Percentiles rank a stretch among this genome's conserved stretches.
phyloP scores from a whole-genome alignment of 2,888 invertebrate species.

The Julus scandinavius region DNA sequence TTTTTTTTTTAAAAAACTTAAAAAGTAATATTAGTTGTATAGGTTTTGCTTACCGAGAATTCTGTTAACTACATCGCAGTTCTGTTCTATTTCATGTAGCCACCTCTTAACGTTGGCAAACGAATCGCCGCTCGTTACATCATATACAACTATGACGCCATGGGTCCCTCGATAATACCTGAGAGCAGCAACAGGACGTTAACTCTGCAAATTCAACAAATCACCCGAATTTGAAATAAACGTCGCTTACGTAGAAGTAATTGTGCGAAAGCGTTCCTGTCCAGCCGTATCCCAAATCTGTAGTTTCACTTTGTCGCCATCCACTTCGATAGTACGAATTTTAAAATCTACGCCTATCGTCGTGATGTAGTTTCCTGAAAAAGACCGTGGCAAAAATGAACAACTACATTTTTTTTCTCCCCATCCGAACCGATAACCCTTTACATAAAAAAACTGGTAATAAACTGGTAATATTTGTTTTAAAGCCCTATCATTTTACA shows the following conservation, averaged over 20 bases:
- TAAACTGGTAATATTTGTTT: no score
- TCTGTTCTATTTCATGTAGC: slow-evolving; percentile 99
- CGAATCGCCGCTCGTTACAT: slow-evolving; percentile 98
- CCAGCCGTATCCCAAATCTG: slow-evolving; percentile 99
- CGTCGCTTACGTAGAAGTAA: slow-evolving; percentile 87
- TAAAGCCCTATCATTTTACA: no score
- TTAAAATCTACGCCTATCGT: slow-evolving; percentile 99
- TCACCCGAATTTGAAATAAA: not conserved
- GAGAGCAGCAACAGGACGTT: slow-evolving; percentile 57
- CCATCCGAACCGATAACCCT: no score
- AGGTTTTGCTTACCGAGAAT: slow-evolving; percentile 78
- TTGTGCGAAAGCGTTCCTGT: slow-evolving; percentile 96
- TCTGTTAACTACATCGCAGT: slow-evolving; percentile 99
- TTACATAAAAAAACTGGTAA: no score
- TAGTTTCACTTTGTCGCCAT: slow-evolving; percentile 89
- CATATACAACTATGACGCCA: slow-evolving; percentile 99
- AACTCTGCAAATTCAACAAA: not conserved
- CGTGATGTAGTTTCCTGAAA: slow-evolving; percentile 78
- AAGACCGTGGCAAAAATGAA: slow-evolving; percentile 55
- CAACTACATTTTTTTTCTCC: no score
- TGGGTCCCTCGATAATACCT: slow-evolving; percentile 98
- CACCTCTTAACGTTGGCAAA: slow-evolving; percentile 99
- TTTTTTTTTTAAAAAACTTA: not conserved
- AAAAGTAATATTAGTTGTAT: not conserved
- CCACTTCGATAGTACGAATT: slow-evolving; percentile 93